These are phyloP conservation scores for Emydoidea blandingii DNA, from an alignment of 2,797 vertebrate genomes.

Conservation along the genomic window DNA sequence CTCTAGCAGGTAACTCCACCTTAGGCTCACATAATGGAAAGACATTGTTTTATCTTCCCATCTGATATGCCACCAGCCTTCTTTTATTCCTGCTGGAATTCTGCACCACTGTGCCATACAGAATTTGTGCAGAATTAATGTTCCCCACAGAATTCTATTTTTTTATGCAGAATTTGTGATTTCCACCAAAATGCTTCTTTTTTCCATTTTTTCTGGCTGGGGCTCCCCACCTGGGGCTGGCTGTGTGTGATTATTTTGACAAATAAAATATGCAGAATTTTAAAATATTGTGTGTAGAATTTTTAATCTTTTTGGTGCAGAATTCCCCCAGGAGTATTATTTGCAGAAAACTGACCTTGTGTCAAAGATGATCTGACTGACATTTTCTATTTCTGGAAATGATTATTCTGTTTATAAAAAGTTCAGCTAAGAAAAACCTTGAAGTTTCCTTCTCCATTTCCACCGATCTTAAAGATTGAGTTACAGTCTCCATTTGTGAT, in stretches of 20 bases:
- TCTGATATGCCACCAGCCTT: conserved; percentile 48
- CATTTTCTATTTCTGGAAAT: conserved; percentile 74
- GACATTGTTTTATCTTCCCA: conserved; percentile 44
- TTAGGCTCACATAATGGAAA: neutral
- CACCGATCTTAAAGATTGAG: conserved; percentile 46
- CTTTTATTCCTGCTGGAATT: too few species aligned
- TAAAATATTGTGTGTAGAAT: too few species aligned
- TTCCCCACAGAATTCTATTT: too few species aligned
- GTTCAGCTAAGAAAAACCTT: conserved; percentile 57
- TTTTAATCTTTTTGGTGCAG: too few species aligned
- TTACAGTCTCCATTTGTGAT: conserved; percentile 37
- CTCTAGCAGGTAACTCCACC: conserved; percentile 33
- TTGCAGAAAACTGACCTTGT: conserved; percentile 56
- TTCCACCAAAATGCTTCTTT: too few species aligned
- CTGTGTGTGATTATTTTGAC: too few species aligned
- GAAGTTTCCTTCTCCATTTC: conserved; percentile 44
- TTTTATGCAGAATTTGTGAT: too few species aligned
- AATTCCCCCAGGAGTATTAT: neutral
- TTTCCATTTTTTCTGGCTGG: too few species aligned
- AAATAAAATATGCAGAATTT: too few species aligned
- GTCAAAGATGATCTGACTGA: conserved; percentile 41
- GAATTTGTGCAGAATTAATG: too few species aligned
- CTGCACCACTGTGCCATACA: too few species aligned
- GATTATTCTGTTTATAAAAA: conserved; percentile 76
- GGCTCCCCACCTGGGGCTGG: too few species aligned